Conservation (phyloP, 2,797 vertebrate species). For the Alectoris magna region DNA sequence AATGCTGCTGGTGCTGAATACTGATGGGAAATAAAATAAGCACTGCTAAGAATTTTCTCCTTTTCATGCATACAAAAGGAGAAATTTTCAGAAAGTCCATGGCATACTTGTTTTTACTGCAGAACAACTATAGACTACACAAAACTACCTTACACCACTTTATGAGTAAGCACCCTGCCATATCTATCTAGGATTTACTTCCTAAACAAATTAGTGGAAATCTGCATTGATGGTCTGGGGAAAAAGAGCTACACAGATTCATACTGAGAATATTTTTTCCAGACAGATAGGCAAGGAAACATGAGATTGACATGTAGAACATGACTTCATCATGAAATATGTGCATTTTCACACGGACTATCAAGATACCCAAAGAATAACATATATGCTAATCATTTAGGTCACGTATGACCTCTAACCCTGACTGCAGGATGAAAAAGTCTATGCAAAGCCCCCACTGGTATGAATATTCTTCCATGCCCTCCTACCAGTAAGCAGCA, state of each 20-base stretch:
- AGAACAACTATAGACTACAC: accelerated
- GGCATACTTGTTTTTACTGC: not conserved
- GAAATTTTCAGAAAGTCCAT: not conserved
- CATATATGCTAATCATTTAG: not conserved
- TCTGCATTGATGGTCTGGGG: not conserved
- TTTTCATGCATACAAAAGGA: not conserved
- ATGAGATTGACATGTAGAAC: not conserved
- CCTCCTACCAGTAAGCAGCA: not conserved
- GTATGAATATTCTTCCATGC: not conserved
- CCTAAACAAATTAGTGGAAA: not conserved
- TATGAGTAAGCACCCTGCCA: not conserved
- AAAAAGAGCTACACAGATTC: not conserved
- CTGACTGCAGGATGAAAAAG: not conserved
- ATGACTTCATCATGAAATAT: not conserved
- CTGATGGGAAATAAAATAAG: not conserved
- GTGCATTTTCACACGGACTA: not conserved
- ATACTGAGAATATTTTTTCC: not conserved
- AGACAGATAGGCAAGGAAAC: not conserved
- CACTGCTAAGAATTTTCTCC: not conserved
- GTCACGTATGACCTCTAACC: not conserved
- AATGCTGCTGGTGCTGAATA: not conserved
- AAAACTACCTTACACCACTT: not conserved
- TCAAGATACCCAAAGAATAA: not conserved
- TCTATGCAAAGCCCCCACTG: not conserved
- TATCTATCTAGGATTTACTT: not conserved